A percentile compares a stretch with the other conserved stretches of the same genome.
Evolutionary conservation across 1,140 invertebrate genomes (phyloP).

Genomic region (Octopus sinensis): DNA sequence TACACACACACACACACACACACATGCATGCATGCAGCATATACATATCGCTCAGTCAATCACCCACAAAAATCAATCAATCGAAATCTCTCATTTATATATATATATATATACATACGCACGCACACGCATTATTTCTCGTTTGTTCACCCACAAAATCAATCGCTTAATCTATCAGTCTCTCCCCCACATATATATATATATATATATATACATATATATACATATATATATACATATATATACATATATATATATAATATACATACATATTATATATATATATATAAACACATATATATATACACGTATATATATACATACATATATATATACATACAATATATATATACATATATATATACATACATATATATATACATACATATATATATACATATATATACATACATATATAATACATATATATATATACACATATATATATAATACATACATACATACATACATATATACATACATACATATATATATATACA

Average conservation of each 20-base stretch:
- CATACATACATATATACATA: background rate
- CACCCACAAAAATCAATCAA: background rate
- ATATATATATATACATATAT: background rate
- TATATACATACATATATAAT: background rate
- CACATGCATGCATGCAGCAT: slow-evolving; percentile 8
- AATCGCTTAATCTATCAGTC: background rate
- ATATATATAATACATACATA: background rate
- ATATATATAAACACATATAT: background rate
- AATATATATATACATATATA: background rate
- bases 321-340: background rate
- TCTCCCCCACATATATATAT: background rate
- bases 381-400: no score
- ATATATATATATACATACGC: background rate
- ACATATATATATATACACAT: background rate
- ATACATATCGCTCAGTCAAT: background rate
- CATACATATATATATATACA: background rate
- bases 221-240: background rate
- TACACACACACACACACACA: slow-evolving; percentile 7
- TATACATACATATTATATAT: background rate
- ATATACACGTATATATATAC: background rate
- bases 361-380: no score
- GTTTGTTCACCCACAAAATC: background rate
- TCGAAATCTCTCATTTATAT: background rate
- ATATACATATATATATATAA: background rate
- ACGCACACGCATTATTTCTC: background rate